Base-by-base conservation (phyloP, 2,888 invertebrate species). In the Thyatira batis region DNA sequence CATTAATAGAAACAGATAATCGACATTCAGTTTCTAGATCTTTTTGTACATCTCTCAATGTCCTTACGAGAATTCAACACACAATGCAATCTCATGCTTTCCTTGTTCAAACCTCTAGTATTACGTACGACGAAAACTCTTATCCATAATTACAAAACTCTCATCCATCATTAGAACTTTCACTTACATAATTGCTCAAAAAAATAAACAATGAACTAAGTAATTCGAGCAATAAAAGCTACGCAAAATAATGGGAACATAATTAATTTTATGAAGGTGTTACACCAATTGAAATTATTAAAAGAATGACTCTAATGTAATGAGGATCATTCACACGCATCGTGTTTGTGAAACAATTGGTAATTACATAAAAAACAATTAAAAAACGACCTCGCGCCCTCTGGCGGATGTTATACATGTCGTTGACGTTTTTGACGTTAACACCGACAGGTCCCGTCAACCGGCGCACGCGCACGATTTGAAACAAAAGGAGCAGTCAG, bases 341-440 rank as follows among this genome's bases (percentile, higher is more conserved):
- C 67, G 46, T 60, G 63, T 66, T 79, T 73, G 72, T 74, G 74
- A 80, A 87, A 88, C 82, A 84, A 87, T 83, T 69, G 79, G 65
- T 66, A 77, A 85, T 90, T 90, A 89, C 84, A 84, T 90, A 89
- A 90, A 85, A 80, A 77, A 84, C 81, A 86, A 87, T 87, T 85
- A 85, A 78, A 87, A 76, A 62, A 9, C 82, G 87, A 85, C 90
- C 89, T 89, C 89, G 76, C 76, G 78, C 72, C 73, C 80, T 61
- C 70, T 67, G 67, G 74, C 85, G 87, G 87, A 88, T 85, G 80
- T 72, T 56, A 13, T 66, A 76, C 69, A 74, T 80, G 85, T 85
- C 85, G 85, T 86, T 87, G 85, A 86, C 87, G 86, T 77, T 70
- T 76, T 70, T 78, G 60, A 73, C 13, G 73, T 62, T 70, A 65